These are phyloP conservation scores for Drosophila nannoptera DNA, from an alignment of 1,140 invertebrate species.

Conservation along the genomic window DNA sequence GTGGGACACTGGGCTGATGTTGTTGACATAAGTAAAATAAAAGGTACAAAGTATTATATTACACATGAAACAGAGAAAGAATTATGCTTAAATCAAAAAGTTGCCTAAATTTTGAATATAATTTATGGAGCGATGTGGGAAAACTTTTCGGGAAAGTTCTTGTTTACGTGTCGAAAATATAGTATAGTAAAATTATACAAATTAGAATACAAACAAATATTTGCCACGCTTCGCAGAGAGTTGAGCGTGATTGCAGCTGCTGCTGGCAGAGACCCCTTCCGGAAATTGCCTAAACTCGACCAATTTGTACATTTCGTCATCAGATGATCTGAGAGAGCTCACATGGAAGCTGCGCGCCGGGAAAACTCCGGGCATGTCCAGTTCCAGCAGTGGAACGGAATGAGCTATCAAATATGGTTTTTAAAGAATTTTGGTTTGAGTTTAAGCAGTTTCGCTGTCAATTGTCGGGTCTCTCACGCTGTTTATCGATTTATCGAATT, in stretches of 20 bases:
- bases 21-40: slow-evolving; percentile 43
- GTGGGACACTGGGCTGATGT: slow-evolving; percentile 48
- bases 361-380: slow-evolving; percentile 12
- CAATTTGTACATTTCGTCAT: slow-evolving; percentile 79
- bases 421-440: slow-evolving; percentile 68
- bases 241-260: background rate
- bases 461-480: slow-evolving; percentile 20
- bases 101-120: slow-evolving; percentile 28
- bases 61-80: slow-evolving; percentile 55
- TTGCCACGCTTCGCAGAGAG: slow-evolving; percentile 46
- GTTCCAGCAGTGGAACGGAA: no score
- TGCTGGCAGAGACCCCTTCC: slow-evolving; percentile 1
- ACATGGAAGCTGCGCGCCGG: slow-evolving; percentile 14
- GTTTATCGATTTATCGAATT: no score
- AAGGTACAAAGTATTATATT: slow-evolving; percentile 77
- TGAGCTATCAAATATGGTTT: slow-evolving; percentile 71
- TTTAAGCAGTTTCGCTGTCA: slow-evolving; percentile 61
- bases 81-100: slow-evolving; percentile 64
- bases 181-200: slow-evolving; percentile 14
- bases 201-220: slow-evolving; percentile 42
- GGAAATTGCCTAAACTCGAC: slow-evolving; percentile 71
- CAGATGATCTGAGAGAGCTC: slow-evolving; percentile 79
- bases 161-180: slow-evolving; percentile 15
- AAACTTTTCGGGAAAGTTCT: slow-evolving; percentile 1
- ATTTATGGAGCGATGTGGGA: background rate